Percentiles rank a stretch among this genome's conserved stretches.
These are phyloP conservation scores for Lampropteryx suffumata DNA, from an alignment of 2,888 invertebrate genomes.

Conservation along the genomic window DNA sequence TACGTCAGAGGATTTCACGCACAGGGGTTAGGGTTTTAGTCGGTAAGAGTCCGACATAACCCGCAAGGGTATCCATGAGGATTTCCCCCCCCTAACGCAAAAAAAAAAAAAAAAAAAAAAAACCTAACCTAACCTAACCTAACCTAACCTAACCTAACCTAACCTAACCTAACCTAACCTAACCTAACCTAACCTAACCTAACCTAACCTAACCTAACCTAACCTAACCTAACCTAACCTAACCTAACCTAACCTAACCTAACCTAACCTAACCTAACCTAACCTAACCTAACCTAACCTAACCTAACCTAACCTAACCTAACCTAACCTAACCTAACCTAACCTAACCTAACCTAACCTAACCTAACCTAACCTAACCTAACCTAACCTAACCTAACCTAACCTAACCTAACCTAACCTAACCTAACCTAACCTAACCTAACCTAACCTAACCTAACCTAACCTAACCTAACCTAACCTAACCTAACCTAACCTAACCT, in stretches of 20 bases:
- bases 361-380: constrained; percentile 11
- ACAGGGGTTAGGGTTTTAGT: no score
- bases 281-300: constrained; percentile 13
- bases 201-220: constrained; percentile 12
- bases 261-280: constrained; percentile 11
- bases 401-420: constrained; percentile 7
- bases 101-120: no score
- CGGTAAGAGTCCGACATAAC: no score
- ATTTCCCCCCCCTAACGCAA: no score
- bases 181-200: constrained; percentile 21
- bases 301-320: constrained; percentile 7
- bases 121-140: no score
- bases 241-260: constrained; percentile 12
- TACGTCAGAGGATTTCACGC: no score
- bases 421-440: constrained; percentile 12
- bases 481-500: constrained; percentile 13
- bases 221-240: constrained; percentile 12
- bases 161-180: constrained; percentile 7
- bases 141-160: constrained; percentile 1
- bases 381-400: constrained; percentile 13
- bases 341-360: constrained; percentile 12
- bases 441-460: constrained; percentile 12
- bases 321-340: constrained; percentile 12
- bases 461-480: constrained; percentile 11
- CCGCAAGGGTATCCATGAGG: no score